These are phyloP conservation scores for Tauraco erythrolophus DNA, from an alignment of 2,113 vertebrate species.

Conservation along the genomic window DNA sequence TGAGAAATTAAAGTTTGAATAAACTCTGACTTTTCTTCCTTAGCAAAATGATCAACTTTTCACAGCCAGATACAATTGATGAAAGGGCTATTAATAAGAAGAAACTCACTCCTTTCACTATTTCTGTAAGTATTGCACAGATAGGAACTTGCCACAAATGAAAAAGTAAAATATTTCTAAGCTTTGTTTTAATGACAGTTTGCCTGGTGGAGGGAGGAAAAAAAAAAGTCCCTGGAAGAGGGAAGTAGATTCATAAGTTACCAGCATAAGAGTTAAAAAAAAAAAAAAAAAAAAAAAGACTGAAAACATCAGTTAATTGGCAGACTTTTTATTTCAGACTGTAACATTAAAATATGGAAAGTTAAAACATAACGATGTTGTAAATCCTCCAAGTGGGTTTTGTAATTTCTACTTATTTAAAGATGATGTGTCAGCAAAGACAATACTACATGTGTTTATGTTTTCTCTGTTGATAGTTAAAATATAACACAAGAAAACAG, in stretches of 20 bases:
- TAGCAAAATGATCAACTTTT: constrained; percentile 99
- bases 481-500: background rate
- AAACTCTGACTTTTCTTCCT: constrained; percentile 53
- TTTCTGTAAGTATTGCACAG: constrained; percentile 85
- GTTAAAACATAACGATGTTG: background rate
- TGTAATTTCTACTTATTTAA: background rate
- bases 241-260: background rate
- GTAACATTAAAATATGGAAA: background rate
- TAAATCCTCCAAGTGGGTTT: background rate
- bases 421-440: background rate
- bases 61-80: constrained; percentile 95
- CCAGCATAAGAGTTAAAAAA: background rate
- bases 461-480: background rate
- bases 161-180: background rate
- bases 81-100: constrained; percentile 97
- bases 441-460: background rate
- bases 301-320: background rate
- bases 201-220: background rate
- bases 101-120: constrained; percentile 91
- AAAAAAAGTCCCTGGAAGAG: background rate
- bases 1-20: background rate
- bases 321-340: background rate
- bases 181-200: background rate
- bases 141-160: background rate
- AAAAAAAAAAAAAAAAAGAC: background rate